phyloP scores from a whole-genome alignment of 2,888 invertebrate genomes.

The Tenthredo livida region DNA sequence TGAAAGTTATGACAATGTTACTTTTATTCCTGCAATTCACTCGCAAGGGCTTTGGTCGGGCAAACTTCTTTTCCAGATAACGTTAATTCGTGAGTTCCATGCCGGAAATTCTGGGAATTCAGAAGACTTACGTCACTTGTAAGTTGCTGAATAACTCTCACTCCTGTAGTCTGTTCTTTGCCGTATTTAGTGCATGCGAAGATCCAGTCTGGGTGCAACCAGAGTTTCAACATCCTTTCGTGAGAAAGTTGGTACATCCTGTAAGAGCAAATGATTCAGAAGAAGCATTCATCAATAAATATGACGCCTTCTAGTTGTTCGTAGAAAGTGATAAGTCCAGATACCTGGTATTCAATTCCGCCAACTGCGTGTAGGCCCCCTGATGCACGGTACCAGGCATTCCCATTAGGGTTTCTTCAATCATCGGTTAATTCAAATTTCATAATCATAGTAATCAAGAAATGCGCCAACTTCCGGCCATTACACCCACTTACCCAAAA shows the following conservation, averaged over 20 bases:
- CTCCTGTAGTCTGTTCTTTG: constrained; percentile 56
- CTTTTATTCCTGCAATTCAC: not conserved
- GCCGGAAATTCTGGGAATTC: not conserved
- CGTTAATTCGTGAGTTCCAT: not conserved
- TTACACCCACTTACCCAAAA: constrained; percentile 58
- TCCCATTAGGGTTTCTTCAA: constrained; percentile 63
- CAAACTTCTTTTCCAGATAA: no score
- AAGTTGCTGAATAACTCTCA: constrained; percentile 60
- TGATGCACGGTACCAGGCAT: constrained; percentile 58
- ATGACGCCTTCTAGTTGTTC: not conserved
- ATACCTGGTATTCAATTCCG: constrained; percentile 55
- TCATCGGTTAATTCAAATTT: not conserved
- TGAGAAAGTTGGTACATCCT: constrained; percentile 63
- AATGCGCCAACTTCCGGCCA: not conserved
- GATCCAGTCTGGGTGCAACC: constrained; percentile 63
- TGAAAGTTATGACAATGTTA: constrained; percentile 33
- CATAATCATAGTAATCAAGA: no score
- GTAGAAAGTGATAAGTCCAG: not conserved
- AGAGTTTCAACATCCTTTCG: constrained; percentile 62
- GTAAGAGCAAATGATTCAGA: not conserved
- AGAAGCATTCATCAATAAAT: not conserved
- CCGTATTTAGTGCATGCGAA: constrained; percentile 56
- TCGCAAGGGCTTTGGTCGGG: no score
- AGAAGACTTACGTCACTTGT: constrained; percentile 59
- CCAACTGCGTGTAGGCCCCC: constrained; percentile 58